Base-by-base conservation (phyloP, 1,140 invertebrate genomes). In the Physella acuta region DNA sequence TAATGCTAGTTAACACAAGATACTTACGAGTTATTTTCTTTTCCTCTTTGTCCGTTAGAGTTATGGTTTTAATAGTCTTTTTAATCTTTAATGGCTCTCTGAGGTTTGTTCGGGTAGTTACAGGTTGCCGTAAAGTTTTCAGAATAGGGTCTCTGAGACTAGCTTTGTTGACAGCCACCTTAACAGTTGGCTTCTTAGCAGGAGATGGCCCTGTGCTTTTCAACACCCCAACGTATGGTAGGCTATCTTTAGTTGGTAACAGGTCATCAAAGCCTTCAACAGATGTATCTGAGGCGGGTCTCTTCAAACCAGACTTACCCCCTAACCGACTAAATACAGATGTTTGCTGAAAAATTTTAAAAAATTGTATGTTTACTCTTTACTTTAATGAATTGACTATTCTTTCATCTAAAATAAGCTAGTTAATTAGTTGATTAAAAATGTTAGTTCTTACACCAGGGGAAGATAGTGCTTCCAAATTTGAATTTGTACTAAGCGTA, bases 241-340 rank as follows among this genome's bases (percentile, higher is more conserved):
- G 61, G 55, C 65, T 68, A 8, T 64, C 69, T 17, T 61, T 52
- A 55, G 60, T 49, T 49, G 56, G 44, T 36, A 56, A 31, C 3
- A 33, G n/a, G 30, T 73, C 72, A 59, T 66, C 52, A 4, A 33
- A 37, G 0, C 24, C 56, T 51, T 75, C 72, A 4, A 73, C 37
- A n/a, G 75, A 76, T 24, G 78, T 79, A 20, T 79, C 80, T 28
- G 78, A 78, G 51, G 82, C 79, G 66, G 79, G 53, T 26, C 82
- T 60, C 61, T 83, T 83, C 4, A 81, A 60, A 16, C 76, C 70
- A n/a, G 71, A 63, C 63, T 80, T 81, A 0, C 75, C 79, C 55
- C 80, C 80, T 16, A 82, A 73, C 17, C 80, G 73, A 64, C 68
- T 77, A 68, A 81, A 82, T 3, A 82, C 80, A 26, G 64, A 66